Percentiles rank a stretch among this genome's conserved stretches.
phyloP scores from a whole-genome alignment of 2,797 vertebrate species.

The Phrynocephalus forsythii region DNA sequence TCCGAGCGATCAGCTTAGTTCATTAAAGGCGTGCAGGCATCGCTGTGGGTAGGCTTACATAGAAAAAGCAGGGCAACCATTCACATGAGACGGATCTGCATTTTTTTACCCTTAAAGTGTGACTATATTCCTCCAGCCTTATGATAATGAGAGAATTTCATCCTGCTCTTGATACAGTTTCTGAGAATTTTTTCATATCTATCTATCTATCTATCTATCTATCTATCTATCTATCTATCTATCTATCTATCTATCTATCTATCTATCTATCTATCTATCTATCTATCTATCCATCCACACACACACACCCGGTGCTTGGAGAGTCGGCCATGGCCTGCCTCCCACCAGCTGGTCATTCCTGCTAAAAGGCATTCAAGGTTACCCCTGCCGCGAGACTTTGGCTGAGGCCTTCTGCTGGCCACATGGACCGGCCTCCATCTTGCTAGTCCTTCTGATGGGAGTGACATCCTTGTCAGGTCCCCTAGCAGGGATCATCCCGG shows the following conservation, averaged over 20 bases:
- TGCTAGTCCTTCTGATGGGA: slow-evolving; percentile 17
- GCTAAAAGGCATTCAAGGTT: slow-evolving; percentile 5
- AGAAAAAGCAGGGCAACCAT: background rate
- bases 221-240: too few species aligned
- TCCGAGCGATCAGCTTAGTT: background rate
- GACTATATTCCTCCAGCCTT: background rate
- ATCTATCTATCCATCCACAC: too few species aligned
- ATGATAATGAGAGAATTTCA: background rate
- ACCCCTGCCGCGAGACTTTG: background rate
- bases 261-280: too few species aligned
- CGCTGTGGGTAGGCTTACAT: background rate
- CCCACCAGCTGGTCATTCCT: background rate
- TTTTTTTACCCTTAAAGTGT: background rate
- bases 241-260: too few species aligned
- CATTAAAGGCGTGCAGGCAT: background rate
- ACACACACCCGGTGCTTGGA: background rate
- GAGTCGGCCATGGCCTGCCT: too few species aligned
- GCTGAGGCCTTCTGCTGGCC: slow-evolving; percentile 1
- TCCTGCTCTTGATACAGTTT: background rate
- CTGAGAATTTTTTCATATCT: background rate
- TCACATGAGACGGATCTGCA: too few species aligned
- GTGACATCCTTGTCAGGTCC: slow-evolving; percentile 5
- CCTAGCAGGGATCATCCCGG: background rate
- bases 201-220: too few species aligned
- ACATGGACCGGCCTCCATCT: background rate